Conservation (phyloP, 1,140 invertebrate species). For the Pygmarrhopalites habei region DNA sequence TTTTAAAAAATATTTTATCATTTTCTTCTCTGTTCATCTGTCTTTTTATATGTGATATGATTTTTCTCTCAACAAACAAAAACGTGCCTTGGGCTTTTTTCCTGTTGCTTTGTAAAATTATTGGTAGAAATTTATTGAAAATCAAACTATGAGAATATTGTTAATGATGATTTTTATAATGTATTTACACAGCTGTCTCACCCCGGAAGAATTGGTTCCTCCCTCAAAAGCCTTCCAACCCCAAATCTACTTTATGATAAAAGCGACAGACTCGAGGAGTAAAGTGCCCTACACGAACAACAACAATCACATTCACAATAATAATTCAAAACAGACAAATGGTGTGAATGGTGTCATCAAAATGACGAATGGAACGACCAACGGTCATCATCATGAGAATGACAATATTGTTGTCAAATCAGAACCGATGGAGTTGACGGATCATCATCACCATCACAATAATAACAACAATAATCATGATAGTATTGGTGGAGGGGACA, state of each 20-base stretch:
- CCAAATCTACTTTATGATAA: conserved; percentile 45
- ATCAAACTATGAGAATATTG: too few species aligned
- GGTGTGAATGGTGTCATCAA: conserved; percentile 25
- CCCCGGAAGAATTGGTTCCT: conserved; percentile 31
- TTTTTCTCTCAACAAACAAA: too few species aligned
- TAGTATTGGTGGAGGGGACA: too few species aligned
- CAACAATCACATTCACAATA: not conserved
- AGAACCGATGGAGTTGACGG: conserved; percentile 18
- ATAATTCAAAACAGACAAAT: conserved; percentile 2
- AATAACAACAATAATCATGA: not conserved
- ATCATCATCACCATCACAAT: too few species aligned
- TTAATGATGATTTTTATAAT: too few species aligned
- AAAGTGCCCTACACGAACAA: not conserved
- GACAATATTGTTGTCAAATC: conserved; percentile 26
- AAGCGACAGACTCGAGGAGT: conserved; percentile 35
- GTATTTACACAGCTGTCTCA: conserved; percentile 37
- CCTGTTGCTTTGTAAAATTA: conserved; percentile 28
- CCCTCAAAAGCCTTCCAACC: conserved; percentile 28
- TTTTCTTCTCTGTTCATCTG: too few species aligned
- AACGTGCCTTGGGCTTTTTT: conserved; percentile 33
- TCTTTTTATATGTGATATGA: too few species aligned
- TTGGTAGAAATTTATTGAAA: too few species aligned
- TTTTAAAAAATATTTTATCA: too few species aligned
- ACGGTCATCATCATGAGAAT: not conserved
- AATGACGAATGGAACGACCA: conserved; percentile 1